Conservation (phyloP, 2,113 vertebrate genomes). For the Mirounga angustirostris region DNA sequence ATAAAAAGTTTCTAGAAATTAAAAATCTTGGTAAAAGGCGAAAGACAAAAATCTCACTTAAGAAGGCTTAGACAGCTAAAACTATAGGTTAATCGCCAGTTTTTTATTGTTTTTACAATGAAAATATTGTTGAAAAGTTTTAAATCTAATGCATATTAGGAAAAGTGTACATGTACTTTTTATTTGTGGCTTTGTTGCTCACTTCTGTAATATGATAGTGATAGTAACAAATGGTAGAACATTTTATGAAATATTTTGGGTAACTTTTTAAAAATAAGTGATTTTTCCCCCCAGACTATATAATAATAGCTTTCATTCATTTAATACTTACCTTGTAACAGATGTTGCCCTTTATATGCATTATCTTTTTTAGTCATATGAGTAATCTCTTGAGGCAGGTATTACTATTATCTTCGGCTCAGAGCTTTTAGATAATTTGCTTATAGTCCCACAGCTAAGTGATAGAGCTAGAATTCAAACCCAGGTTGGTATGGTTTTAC, state of each 20-base stretch:
- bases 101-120: background rate
- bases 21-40: slow-evolving; percentile 35
- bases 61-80: background rate
- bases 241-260: slow-evolving; percentile 49
- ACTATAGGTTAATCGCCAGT: background rate
- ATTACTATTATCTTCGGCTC: background rate
- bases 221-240: slow-evolving; percentile 42
- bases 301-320: slow-evolving; percentile 42
- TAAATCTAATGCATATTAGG: slow-evolving; percentile 40
- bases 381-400: slow-evolving; percentile 3
- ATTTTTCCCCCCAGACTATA: background rate
- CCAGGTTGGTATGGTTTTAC: background rate
- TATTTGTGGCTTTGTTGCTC: slow-evolving; percentile 59
- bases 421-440: slow-evolving; percentile 17
- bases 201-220: slow-evolving; percentile 46
- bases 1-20: slow-evolving; percentile 9
- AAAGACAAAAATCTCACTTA: background rate
- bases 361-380: slow-evolving; percentile 26
- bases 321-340: slow-evolving; percentile 4
- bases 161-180: slow-evolving; percentile 16
- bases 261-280: background rate
- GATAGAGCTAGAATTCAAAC: background rate
- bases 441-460: background rate
- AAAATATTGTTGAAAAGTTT: slow-evolving; percentile 15
- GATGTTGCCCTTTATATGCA: background rate